A percentile compares a stretch with the other conserved stretches of the same genome.
These are phyloP conservation scores for Brachynemurus nebulosus DNA, from an alignment of 2,888 invertebrate species.

Conservation along the genomic window DNA sequence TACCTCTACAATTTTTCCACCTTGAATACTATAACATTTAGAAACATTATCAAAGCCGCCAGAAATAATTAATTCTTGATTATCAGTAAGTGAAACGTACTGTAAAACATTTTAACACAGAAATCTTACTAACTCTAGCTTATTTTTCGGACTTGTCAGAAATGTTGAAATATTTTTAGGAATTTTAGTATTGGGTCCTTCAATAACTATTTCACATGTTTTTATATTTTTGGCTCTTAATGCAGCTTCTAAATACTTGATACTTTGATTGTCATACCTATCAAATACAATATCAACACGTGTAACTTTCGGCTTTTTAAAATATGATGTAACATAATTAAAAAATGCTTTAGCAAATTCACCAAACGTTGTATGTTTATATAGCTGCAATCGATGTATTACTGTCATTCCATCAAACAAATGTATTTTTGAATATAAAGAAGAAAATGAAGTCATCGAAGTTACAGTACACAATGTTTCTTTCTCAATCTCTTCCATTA, in stretches of 20 bases:
- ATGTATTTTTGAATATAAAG: slow-evolving; percentile 10
- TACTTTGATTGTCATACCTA: slow-evolving; percentile 15
- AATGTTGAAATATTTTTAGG: slow-evolving; percentile 17
- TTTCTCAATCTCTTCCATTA: slow-evolving; percentile 13
- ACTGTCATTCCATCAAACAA: slow-evolving; percentile 13
- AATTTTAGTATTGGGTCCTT: slow-evolving; percentile 14
- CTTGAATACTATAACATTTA: slow-evolving; percentile 19
- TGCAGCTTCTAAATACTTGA: slow-evolving; percentile 15
- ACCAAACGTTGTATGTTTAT: neutral
- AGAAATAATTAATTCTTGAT: slow-evolving; percentile 13
- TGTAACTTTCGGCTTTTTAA: neutral
- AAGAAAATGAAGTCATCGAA: slow-evolving; percentile 12
- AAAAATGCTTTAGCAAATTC: neutral
- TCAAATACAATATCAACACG: slow-evolving; percentile 13
- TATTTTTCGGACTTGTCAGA: slow-evolving; percentile 16
- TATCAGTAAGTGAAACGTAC: slow-evolving; percentile 17
- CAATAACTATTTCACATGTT: neutral
- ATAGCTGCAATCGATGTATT: neutral
- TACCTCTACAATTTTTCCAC: slow-evolving; percentile 19
- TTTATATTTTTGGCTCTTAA: slow-evolving; percentile 19
- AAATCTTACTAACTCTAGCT: slow-evolving; percentile 19
- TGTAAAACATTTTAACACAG: slow-evolving; percentile 15
- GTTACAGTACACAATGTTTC: slow-evolving; percentile 10
- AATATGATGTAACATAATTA: neutral
- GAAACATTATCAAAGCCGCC: slow-evolving; percentile 14